These are phyloP conservation scores for Leptopilina boulardi DNA, from an alignment of 1,140 invertebrate genomes.

Conservation along the genomic window DNA sequence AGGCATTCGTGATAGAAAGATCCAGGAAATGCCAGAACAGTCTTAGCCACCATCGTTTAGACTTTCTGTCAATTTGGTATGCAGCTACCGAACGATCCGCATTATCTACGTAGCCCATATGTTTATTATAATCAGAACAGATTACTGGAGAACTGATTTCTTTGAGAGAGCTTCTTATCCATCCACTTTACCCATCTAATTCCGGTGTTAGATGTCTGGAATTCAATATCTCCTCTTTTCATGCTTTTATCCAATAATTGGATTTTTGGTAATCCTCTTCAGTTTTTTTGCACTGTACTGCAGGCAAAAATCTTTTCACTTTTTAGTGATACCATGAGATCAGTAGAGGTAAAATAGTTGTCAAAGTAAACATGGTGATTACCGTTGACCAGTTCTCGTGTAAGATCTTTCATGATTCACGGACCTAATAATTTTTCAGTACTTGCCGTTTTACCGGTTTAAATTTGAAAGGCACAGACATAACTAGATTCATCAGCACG, in stretches of 20 bases:
- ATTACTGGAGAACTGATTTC: constrained; percentile 49
- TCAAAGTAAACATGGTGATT: constrained; percentile 59
- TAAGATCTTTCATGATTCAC: constrained; percentile 63
- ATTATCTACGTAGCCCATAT: constrained; percentile 58
- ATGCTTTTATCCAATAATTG: constrained; percentile 59
- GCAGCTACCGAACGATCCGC: constrained; percentile 64
- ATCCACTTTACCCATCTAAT: constrained; percentile 68
- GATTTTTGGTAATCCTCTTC: constrained; percentile 51
- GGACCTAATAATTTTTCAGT: constrained; percentile 63
- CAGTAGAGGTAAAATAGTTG: constrained; percentile 70
- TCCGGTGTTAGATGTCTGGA: constrained; percentile 61
- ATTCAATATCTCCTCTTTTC: constrained; percentile 63
- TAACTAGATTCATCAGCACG: constrained; percentile 66
- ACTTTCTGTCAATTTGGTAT: constrained; percentile 49
- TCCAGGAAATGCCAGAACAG: no score
- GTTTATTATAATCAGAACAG: constrained; percentile 57
- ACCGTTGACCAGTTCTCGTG: constrained; percentile 52
- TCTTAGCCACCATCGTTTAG: no score
- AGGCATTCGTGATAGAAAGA: no score
- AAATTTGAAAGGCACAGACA: constrained; percentile 71
- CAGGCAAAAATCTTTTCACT: constrained; percentile 63
- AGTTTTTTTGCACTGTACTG: constrained; percentile 42
- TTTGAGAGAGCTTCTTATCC: constrained; percentile 60
- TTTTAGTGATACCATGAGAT: constrained; percentile 63
- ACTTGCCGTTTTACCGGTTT: constrained; percentile 67